A percentile compares a stretch with the other conserved stretches of the same genome.
These are phyloP conservation scores for Conistra vaccinii DNA, from an alignment of 2,888 invertebrate genomes.

Conservation along the genomic window DNA sequence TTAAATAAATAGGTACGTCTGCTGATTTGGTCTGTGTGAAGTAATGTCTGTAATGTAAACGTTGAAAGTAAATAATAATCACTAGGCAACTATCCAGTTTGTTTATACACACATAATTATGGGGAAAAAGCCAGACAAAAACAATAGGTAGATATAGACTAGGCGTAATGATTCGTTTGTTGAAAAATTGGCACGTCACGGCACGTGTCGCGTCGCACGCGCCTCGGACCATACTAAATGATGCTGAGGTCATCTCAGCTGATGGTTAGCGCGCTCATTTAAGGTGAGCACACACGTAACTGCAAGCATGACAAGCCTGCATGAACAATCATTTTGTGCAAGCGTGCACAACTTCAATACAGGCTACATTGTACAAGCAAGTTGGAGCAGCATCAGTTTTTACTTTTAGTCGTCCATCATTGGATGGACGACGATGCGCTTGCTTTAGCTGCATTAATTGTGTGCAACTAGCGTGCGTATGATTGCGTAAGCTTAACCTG, in stretches of 20 bases:
- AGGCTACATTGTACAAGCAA: too few relatives aligned
- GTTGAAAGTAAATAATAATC: background rate
- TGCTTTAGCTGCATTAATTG: too few relatives aligned
- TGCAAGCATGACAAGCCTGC: too few relatives aligned
- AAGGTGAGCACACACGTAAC: too few relatives aligned
- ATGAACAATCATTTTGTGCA: too few relatives aligned
- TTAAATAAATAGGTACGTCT: background rate
- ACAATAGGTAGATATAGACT: background rate
- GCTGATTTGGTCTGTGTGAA: background rate
- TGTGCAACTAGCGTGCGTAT: too few relatives aligned
- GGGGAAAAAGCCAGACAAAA: background rate
- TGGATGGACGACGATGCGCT: too few relatives aligned
- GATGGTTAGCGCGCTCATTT: background rate
- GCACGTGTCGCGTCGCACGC: conserved; percentile 27
- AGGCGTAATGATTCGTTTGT: conserved; percentile 1
- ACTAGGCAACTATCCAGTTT: background rate
- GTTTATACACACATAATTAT: background rate
- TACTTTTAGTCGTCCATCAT: too few relatives aligned
- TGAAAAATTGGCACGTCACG: background rate
- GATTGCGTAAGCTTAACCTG: too few relatives aligned
- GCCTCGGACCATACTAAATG: conserved; percentile 23
- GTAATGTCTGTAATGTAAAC: conserved; percentile 6
- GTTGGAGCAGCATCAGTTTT: too few relatives aligned
- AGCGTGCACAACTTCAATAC: too few relatives aligned
- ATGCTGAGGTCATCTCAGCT: conserved; percentile 10